Evolutionary conservation across 2,797 vertebrate genomes (phyloP).

Genomic region (Apogon talboti): DNA sequence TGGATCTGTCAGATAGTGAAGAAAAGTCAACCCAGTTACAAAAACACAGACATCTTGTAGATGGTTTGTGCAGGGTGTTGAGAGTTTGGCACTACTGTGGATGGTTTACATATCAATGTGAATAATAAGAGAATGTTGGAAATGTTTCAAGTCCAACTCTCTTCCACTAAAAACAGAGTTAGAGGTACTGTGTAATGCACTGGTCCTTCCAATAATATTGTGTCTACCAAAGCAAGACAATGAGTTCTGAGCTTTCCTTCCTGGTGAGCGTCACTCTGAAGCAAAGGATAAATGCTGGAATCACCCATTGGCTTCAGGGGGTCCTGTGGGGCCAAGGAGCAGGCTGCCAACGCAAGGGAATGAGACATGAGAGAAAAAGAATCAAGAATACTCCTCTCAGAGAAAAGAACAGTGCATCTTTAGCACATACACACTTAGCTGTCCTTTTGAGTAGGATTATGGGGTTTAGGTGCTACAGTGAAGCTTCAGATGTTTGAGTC

Average conservation of each 20-base stretch:
- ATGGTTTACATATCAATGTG: slow-evolving; percentile 55
- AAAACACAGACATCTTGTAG: slow-evolving; percentile 57
- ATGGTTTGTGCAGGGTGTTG: slow-evolving; percentile 44
- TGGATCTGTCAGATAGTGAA: slow-evolving; percentile 65
- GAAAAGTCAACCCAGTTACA: slow-evolving; percentile 57
- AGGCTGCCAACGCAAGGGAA: slow-evolving; percentile 41
- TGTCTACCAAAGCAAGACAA: slow-evolving; percentile 40
- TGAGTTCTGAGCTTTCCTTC: slow-evolving; percentile 37
- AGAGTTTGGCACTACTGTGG: slow-evolving; percentile 40
- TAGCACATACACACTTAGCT: slow-evolving; percentile 57
- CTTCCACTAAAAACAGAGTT: slow-evolving; percentile 19
- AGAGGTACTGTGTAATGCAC: slow-evolving; percentile 12
- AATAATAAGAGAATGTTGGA: slow-evolving; percentile 35
- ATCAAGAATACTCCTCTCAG: slow-evolving; percentile 47
- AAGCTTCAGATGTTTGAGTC: slow-evolving; percentile 62
- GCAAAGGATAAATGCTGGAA: slow-evolving; percentile 58
- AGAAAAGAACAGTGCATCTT: slow-evolving; percentile 65
- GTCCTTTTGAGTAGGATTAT: slow-evolving; percentile 71
- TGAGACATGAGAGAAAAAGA: slow-evolving; percentile 32
- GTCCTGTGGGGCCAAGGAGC: slow-evolving; percentile 49
- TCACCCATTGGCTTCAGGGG: slow-evolving; percentile 52
- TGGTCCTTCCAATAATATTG: slow-evolving; percentile 36
- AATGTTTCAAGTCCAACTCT: slow-evolving; percentile 35
- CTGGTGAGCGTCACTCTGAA: slow-evolving; percentile 39
- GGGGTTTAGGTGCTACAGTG: slow-evolving; percentile 67